Base-by-base conservation (phyloP, 92 coral and sea anemone species). In the Meandrina meandrites region DNA sequence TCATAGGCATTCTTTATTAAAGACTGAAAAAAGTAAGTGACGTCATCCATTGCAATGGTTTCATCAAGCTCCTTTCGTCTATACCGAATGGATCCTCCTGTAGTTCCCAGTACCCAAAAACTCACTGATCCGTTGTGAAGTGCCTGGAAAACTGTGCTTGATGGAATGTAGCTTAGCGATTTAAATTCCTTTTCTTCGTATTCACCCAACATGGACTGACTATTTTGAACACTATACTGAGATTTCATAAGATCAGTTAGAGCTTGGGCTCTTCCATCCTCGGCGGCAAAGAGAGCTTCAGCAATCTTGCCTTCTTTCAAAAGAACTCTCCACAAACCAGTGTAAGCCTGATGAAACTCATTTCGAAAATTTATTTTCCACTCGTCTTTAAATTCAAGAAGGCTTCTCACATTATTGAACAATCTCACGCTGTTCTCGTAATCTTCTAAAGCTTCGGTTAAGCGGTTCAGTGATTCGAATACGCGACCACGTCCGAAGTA, bases 361-460 rank as follows among this genome's bases (percentile, higher is more conserved):
- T 75, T 45, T 14, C 79, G 50, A 37, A 75, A 75, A 75, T 24
- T 19, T 30, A 75, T 75, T 45, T 75, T 75, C 79, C 79, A 75
- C 24, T 75, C 51, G 19, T 75, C 79, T 75, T 32, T 37, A 3
- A 14, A 31, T 36, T 14, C 14, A n/a, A 75, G 79, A 10, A 45
- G 54, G 9, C 54, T n/a, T 75, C 79, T 75, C 40, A 75, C 14
- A 15, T 36, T 19, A 75, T 75, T 75, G 16, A 75, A 75, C 21
- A 18, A 22, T 24, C 24, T 45, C 24, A 75, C 79, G 54, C 79
- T 75, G 1, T 8, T 5, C 12, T 40, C 47, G 54, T 75, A 75
- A 3, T 0, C 13, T 45, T 75, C 48, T 35, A 12, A 0, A 21
- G 79, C 79, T 75, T 35, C 24, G 1, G 48, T 5, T 4, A 75